Percentiles rank a stretch among this genome's conserved stretches.
Conservation (phyloP, 2,113 vertebrate genomes). For the Chaetops frenatus region DNA sequence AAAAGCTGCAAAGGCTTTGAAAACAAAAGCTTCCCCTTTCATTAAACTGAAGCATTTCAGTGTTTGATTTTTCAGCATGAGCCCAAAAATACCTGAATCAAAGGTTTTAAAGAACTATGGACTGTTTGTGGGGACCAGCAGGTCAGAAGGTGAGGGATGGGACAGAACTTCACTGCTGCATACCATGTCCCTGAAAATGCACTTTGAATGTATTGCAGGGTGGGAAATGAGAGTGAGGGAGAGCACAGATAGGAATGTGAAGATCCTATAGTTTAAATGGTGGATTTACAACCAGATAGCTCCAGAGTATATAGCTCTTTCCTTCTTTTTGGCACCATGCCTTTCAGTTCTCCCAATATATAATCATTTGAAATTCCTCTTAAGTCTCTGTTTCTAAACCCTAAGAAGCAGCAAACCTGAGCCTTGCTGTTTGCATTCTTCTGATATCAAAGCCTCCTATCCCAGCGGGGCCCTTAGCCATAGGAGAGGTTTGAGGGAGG, state of each 20-base stretch:
- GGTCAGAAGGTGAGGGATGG: too few species aligned
- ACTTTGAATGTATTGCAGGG: too few species aligned
- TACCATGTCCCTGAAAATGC: too few species aligned
- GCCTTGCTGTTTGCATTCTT: slow-evolving; percentile 38
- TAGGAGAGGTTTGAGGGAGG: slow-evolving; percentile 24
- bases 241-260: background rate
- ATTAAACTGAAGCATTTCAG: background rate
- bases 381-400: slow-evolving; percentile 20
- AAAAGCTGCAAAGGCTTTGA: background rate
- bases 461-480: background rate
- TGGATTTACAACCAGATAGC: background rate
- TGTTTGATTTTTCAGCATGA: background rate
- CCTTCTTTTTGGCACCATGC: background rate
- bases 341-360: slow-evolving; percentile 5
- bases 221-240: too few species aligned
- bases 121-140: too few species aligned
- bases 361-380: slow-evolving; percentile 40
- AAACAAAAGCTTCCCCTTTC: background rate
- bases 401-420: slow-evolving; percentile 31
- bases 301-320: background rate
- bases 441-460: slow-evolving; percentile 35
- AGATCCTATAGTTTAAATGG: background rate
- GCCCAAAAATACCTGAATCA: background rate
- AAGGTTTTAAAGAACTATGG: too few species aligned
- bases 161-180: too few species aligned